Base-by-base conservation (phyloP, 37 sponge, comb jelly and placozoan species). In the Ephydatia muelleri region DNA sequence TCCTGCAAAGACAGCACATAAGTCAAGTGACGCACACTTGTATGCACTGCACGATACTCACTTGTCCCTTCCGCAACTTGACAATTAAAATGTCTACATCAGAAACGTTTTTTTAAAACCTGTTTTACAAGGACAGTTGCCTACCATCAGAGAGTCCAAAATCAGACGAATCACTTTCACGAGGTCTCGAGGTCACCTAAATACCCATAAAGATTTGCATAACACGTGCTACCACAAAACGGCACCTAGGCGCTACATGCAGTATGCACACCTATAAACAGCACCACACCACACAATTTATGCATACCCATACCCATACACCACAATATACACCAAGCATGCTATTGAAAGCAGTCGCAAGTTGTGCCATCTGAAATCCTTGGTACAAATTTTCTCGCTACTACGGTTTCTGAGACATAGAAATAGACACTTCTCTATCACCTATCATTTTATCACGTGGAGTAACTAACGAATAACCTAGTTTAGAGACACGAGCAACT, bases 61-160 rank as follows among this genome's bases (percentile, higher is more conserved):
- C 93, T 86, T 98, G 99, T 14, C 97, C 97, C 57, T 94, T 92
- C 29, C 99, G 74, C 69, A 98, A 86, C 75, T 98, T 98, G 16
- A 93, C 96, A 32, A 98, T 91, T 69, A 98, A 82, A 47, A 98
- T 98, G 75, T 98, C 99, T 89, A 77, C 70, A 28, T 1, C 30
- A 16, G 21, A 28, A 9, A 21, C 21, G 31, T 1, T 5, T 26
- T n/a, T 26, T 71, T 30, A 71, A 9, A 32, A 9, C 9, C 6
- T 30, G 72, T 13, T 33, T 26, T 26, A 33, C 2, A 13, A 9
- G 31, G 31, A 71, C 28, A 26, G 70, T 69, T 38, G 31, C 49
- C 88, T 27, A 95, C 96, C 96, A 84, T 95, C 96, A 73, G 85
- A 86, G 36, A 88, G 79, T 23, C 89, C 92, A 88, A 88, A 93